Evolutionary conservation across 2,113 vertebrate genomes (phyloP), one percentile per base, ranked within the genome.

Genomic region (Microtus oregoni): DNA sequence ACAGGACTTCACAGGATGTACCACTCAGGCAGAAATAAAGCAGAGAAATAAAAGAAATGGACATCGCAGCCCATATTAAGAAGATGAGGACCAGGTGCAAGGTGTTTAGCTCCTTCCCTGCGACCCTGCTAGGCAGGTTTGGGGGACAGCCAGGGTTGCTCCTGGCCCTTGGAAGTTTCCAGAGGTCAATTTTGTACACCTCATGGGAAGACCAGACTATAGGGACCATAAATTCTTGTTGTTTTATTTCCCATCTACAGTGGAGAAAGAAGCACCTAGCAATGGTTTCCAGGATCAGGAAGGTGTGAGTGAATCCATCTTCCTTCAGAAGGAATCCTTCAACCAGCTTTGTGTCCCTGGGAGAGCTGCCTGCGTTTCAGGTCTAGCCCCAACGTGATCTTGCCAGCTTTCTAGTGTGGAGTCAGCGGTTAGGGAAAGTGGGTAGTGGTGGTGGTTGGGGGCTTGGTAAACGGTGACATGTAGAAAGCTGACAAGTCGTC

Each of bases 61-160:
- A 99, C 94, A 99, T 99, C 2, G 99, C 99, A 91, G 99, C 99
- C 17, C 99, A 99, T 92, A 99, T 99, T 97, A 99, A 99, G 97
- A 99, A 99, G 97, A 99, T 99, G 89, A 95, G 90, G 61, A 47
- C 0, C 3, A 52, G 79, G 32, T 8, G 0, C 11, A 30, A 73
- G 1, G 32, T 20, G 86, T 61, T 78, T 75, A 38, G 68, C 61
- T 50, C 28, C 73, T 47, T 77, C 26, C 58, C 22, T 41, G 22
- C 12, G n/a, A 58, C 50, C 1, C 19, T 50, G 15, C 35, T 35
- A 38, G 75, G 70, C 81, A 19, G 30, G 19, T 28, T 50, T 32
- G 30, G 1, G 61, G 47, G 38, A 24, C 63, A n/a, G 61, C 32
- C 11, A 26, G 35, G 35, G 70, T 38, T 35, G 35, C 68, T 72